Evolutionary conservation across 2,888 invertebrate species (phyloP).

Genomic region (Brachyopa scutellaris): DNA sequence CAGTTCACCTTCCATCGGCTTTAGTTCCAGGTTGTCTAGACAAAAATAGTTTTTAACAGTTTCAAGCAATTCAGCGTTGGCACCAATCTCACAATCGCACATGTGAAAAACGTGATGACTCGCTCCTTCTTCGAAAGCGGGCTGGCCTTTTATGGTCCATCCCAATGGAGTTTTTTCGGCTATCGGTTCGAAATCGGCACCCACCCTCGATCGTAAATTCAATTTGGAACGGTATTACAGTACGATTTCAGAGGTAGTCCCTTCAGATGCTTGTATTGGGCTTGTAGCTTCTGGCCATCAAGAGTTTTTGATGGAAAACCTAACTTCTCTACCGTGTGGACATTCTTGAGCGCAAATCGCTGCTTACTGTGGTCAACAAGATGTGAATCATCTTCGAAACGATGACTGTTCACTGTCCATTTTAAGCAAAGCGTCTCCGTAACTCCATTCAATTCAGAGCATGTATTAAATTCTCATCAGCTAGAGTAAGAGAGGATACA

Average conservation of each 20-base stretch:
- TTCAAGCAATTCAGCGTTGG: slow-evolving; percentile 14
- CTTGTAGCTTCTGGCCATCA: no score
- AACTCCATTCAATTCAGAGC: no score
- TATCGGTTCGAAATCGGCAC: neutral
- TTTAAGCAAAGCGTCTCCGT: slow-evolving; percentile 44
- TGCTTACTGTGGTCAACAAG: neutral
- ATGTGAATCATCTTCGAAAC: slow-evolving; percentile 42
- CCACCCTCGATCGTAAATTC: neutral
- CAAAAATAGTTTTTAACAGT: slow-evolving; percentile 37
- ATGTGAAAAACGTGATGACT: slow-evolving; percentile 25
- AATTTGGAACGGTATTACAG: slow-evolving; percentile 28
- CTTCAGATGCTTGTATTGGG: no score
- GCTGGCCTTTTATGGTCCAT: no score
- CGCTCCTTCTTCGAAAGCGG: neutral
- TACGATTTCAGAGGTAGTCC: slow-evolving; percentile 26
- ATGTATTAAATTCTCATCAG: slow-evolving; percentile 11
- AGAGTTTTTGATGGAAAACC: neutral
- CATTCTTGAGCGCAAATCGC: neutral
- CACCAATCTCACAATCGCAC: slow-evolving; percentile 30
- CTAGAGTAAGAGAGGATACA: slow-evolving; percentile 59
- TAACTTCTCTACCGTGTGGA: neutral
- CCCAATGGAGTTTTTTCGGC: no score
- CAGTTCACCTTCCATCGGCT: neutral
- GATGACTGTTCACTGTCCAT: slow-evolving; percentile 45
- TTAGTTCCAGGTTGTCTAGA: slow-evolving; percentile 29